phyloP scores from a whole-genome alignment of 1,140 invertebrate species.

The Yoshiicerus persimilis region DNA sequence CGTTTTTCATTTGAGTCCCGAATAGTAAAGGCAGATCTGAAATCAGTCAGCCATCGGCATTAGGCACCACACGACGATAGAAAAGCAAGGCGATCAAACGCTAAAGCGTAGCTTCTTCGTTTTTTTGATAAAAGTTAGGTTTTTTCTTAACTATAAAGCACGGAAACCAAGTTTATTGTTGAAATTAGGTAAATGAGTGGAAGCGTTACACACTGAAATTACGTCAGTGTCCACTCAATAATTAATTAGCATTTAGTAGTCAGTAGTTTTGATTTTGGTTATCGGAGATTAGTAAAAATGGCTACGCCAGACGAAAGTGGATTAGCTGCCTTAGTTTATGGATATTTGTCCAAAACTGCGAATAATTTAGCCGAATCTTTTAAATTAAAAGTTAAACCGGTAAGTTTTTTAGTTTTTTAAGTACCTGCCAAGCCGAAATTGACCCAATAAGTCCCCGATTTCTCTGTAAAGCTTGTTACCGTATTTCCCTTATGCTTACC shows the following conservation, averaged over 20 bases:
- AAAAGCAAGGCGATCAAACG: not conserved
- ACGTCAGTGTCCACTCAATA: no score
- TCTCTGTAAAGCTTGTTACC: no score
- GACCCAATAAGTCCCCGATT: no score
- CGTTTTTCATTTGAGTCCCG: not conserved
- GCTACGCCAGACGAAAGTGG: conserved; percentile 18
- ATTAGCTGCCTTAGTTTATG: conserved; percentile 45
- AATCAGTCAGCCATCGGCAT: not conserved
- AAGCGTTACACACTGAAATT: no score
- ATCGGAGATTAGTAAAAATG: not conserved
- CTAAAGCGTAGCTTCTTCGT: not conserved
- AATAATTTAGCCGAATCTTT: conserved; percentile 40
- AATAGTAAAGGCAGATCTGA: no score
- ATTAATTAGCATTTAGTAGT: not conserved
- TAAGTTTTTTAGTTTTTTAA: conserved; percentile 31
- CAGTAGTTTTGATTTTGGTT: not conserved
- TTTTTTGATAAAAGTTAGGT: not conserved
- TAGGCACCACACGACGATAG: not conserved
- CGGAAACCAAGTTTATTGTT: no score
- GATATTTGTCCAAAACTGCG: conserved; percentile 42
- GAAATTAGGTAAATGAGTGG: no score
- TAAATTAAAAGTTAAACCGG: conserved; percentile 42
- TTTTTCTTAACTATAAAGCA: not conserved
- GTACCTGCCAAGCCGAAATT: not conserved
- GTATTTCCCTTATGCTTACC: no score